Evolutionary conservation across 2,113 vertebrate species (phyloP).

Genomic region (Ictidomys tridecemlineatus): DNA sequence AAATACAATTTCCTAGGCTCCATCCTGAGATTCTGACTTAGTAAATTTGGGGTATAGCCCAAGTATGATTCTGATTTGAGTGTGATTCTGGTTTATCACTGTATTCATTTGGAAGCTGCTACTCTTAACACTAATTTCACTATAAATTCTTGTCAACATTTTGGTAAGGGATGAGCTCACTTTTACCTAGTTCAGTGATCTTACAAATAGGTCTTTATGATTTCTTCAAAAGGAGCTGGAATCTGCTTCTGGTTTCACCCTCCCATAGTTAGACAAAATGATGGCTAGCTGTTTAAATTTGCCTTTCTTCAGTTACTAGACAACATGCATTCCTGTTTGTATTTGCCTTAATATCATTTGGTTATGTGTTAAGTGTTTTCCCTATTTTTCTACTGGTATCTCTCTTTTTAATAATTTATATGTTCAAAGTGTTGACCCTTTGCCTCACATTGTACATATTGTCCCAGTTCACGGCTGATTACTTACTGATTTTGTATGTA

Average conservation of each 20-base stretch:
- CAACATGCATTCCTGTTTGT: not conserved
- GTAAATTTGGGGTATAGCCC: not conserved
- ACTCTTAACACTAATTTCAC: not conserved
- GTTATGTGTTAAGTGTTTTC: not conserved
- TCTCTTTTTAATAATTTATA: slow-evolving; percentile 2
- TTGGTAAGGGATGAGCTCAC: not conserved
- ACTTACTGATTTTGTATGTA: not conserved
- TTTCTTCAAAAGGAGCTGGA: not conserved
- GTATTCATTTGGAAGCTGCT: not conserved
- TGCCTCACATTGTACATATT: not conserved
- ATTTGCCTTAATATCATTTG: not conserved
- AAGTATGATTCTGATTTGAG: not conserved
- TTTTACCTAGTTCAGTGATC: not conserved
- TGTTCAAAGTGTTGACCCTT: not conserved
- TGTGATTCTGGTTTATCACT: not conserved
- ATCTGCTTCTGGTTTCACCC: not conserved
- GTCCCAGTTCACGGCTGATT: not conserved
- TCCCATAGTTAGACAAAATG: not conserved
- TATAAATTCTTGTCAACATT: not conserved
- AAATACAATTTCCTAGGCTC: not conserved
- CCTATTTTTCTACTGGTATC: not conserved
- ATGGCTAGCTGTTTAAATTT: not conserved
- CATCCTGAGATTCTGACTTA: not conserved
- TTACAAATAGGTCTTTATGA: slow-evolving; percentile 1
- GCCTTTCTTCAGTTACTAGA: slow-evolving; percentile 43